phyloP scores from a whole-genome alignment of 2,888 invertebrate species.

The Saturnia japonica region DNA sequence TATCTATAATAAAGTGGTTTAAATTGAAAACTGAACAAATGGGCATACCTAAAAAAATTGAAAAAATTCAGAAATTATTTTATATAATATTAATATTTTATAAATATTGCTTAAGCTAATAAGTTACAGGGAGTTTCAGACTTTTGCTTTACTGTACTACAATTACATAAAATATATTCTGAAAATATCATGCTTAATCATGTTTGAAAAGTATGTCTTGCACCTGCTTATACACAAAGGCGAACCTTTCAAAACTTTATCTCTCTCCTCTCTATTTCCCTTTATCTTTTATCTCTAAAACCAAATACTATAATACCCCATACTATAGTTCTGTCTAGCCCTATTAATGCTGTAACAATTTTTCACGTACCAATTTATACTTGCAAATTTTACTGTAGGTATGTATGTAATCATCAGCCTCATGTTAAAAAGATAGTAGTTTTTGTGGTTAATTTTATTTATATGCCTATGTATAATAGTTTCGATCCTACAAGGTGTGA shows the following conservation, averaged over 20 bases:
- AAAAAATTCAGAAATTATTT: background rate
- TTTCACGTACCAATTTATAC: background rate
- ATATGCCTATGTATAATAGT: no score
- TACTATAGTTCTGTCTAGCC: background rate
- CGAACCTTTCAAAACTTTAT: background rate
- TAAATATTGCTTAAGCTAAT: background rate
- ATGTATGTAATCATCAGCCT: background rate
- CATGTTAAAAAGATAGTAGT: background rate
- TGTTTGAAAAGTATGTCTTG: background rate
- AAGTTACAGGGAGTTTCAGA: background rate
- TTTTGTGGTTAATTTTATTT: background rate
- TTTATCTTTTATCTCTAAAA: no score
- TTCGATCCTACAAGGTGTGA: no score
- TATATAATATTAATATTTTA: no score
- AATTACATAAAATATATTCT: background rate
- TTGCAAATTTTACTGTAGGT: background rate
- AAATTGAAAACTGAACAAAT: background rate
- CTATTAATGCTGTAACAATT: background rate
- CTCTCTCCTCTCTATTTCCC: no score
- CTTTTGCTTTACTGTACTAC: background rate
- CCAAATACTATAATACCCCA: background rate
- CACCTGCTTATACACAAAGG: background rate
- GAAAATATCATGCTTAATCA: background rate
- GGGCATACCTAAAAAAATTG: background rate
- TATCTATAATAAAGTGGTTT: constrained; percentile 43